A percentile compares a stretch with the other conserved stretches of the same genome.
phyloP scores from a whole-genome alignment of 1,140 invertebrate genomes.

The Drosophila tani region DNA sequence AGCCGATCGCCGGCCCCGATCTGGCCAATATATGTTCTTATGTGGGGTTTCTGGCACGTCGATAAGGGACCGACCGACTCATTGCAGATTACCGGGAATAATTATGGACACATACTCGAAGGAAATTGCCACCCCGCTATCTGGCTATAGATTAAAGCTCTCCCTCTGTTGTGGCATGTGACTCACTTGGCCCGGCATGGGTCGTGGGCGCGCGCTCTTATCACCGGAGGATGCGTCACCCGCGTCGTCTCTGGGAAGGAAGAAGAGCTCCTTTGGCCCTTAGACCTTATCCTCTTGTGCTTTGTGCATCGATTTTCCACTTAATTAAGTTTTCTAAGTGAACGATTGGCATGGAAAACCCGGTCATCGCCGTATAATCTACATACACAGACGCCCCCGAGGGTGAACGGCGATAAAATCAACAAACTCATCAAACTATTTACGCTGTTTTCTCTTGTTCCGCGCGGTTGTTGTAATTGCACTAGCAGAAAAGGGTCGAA shows the following conservation, averaged over 20 bases:
- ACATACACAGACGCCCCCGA: conserved; percentile 15
- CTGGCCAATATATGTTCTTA: conserved; percentile 7
- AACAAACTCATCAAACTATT: conserved; percentile 66
- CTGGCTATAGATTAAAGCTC: conserved; percentile 31
- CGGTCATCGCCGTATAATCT: conserved; percentile 30
- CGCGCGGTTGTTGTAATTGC: not conserved
- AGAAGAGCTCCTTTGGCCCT: not conserved
- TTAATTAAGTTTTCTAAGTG: conserved; percentile 71
- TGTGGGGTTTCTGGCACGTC: conserved; percentile 11
- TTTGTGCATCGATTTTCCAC: conserved; percentile 66
- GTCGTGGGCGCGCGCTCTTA: conserved; percentile 6
- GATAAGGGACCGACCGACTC: conserved; percentile 26
- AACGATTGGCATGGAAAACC: conserved; percentile 52
- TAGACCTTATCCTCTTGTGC: conserved; percentile 6
- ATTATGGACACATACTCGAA: conserved; percentile 22
- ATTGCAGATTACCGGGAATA: conserved; percentile 35
- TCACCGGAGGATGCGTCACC: conserved; percentile 45
- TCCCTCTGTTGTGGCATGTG: conserved; percentile 35
- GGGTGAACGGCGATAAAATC: conserved; percentile 57
- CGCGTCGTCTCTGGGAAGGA: not conserved
- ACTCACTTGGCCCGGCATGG: conserved; percentile 41
- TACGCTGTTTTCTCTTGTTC: conserved; percentile 37
- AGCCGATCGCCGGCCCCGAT: conserved; percentile 22
- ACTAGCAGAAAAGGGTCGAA: not conserved
- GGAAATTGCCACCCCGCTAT: conserved; percentile 37